phyloP scores from a whole-genome alignment of 2,113 vertebrate species.

The Poeciliopsis retropinna region DNA sequence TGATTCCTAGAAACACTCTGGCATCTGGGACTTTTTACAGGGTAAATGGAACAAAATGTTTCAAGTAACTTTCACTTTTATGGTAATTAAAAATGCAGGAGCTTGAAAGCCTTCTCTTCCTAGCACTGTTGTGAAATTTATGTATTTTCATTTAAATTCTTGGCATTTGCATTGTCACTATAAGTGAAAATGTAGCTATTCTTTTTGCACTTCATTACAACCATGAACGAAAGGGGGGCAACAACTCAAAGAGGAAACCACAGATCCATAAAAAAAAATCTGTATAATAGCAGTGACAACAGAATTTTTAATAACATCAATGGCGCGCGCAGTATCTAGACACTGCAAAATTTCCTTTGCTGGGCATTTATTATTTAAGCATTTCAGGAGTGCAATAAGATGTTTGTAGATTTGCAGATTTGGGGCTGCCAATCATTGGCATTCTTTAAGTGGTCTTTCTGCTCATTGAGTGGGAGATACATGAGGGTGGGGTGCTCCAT shows the following conservation, averaged over 20 bases:
- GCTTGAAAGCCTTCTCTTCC: slow-evolving; percentile 3
- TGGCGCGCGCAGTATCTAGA: slow-evolving; percentile 41
- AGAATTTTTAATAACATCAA: slow-evolving; percentile 60
- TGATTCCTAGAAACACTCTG: not conserved
- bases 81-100: slow-evolving; percentile 7
- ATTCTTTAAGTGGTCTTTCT: slow-evolving; percentile 68
- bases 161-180: slow-evolving; percentile 22
- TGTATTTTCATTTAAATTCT: slow-evolving; percentile 1
- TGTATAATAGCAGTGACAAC: slow-evolving; percentile 36
- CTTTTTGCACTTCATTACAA: slow-evolving; percentile 44
- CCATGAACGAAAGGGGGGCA: slow-evolving; percentile 43
- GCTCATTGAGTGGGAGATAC: slow-evolving; percentile 64
- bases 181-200: slow-evolving; percentile 13
- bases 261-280: slow-evolving; percentile 54
- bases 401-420: slow-evolving; percentile 72
- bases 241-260: slow-evolving; percentile 44
- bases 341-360: slow-evolving; percentile 48
- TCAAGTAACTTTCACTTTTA: not conserved
- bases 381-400: slow-evolving; percentile 68
- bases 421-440: slow-evolving; percentile 63
- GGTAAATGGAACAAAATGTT: not conserved
- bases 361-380: slow-evolving; percentile 68
- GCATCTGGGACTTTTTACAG: not conserved
- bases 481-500: slow-evolving; percentile 67
- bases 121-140: slow-evolving; percentile 10